Base-by-base conservation (phyloP, 2,888 invertebrate species). In the Ferdinandea cuprea region DNA sequence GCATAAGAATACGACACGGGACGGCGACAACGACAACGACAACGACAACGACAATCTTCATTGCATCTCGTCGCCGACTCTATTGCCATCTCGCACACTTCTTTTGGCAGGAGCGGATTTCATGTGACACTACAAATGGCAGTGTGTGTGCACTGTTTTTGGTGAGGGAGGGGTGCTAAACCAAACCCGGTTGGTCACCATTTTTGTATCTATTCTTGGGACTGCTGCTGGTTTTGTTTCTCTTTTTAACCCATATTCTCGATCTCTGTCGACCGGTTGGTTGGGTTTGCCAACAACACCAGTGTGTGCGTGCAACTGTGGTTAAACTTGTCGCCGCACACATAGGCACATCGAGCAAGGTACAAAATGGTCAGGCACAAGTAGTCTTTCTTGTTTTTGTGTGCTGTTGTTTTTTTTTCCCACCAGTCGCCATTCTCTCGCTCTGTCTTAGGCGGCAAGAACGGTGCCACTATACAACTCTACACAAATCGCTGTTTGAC, bases 321-420 rank as follows among this genome's bases (percentile, higher is more conserved):
- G 88, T 88, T 88, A 88, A 88, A 88, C 87, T 88, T 88, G 88
- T 88, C 88, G 87, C 88, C 83, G 81, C 80, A 66, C 65, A 85
- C 69, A 71, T 73, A 52, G 11, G 54, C n/a, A n/a, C n/a, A n/a
- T n/a, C n/a, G n/a, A n/a, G n/a, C 28, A 63, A 52, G 44, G 42
- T 48, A 74, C 76, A 79, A 76, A 72, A 71, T 73, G 79, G 74
- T 74, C 56, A 74, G 65, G 48, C 56, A 65, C 54, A 84, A 69
- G 63, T 85, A 68, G 81, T 85, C 28, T 78, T 69, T 69, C 48
- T 85, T 85, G 65, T 81, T 58, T 84, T 2, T 56, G 37, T 76
- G 50, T 44, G 72, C 65, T 59, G 9, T 46, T 56, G 25, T 13
- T 68, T 86, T n/a, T n/a, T n/a, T n/a, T n/a, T n/a, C n/a, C n/a